phyloP scores from a whole-genome alignment of 2,113 vertebrate species.

The Aspidoscelis tigris region DNA sequence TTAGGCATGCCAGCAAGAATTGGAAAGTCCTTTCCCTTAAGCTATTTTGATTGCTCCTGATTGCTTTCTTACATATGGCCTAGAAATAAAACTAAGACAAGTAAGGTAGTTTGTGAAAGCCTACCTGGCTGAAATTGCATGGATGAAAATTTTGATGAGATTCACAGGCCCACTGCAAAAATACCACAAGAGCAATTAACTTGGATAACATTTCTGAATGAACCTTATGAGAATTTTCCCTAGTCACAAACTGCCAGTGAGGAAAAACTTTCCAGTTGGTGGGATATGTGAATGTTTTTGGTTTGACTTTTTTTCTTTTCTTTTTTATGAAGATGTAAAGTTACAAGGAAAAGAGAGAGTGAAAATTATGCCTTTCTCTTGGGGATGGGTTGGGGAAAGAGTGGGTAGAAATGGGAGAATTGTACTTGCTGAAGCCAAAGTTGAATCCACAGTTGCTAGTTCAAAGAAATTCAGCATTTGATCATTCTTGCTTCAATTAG shows the following conservation, averaged over 20 bases:
- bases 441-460: background rate
- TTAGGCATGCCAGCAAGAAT: no score
- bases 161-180: background rate
- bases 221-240: background rate
- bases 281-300: background rate
- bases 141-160: background rate
- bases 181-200: background rate
- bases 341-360: background rate
- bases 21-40: no score
- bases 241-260: conserved; percentile 1
- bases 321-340: background rate
- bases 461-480: background rate
- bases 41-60: background rate
- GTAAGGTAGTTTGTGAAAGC: background rate
- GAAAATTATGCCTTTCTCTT: no score
- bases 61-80: background rate
- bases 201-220: background rate
- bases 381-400: no score
- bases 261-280: background rate
- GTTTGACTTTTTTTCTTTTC: background rate
- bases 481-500: background rate
- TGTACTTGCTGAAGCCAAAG: background rate
- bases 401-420: no score
- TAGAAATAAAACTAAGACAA: conserved; percentile 1
- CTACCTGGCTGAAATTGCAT: background rate